A percentile compares a stretch with the other conserved stretches of the same genome.
These are phyloP conservation scores for Meloidogyne hapla DNA, from an alignment of 1,140 invertebrate genomes.

Conservation along the genomic window DNA sequence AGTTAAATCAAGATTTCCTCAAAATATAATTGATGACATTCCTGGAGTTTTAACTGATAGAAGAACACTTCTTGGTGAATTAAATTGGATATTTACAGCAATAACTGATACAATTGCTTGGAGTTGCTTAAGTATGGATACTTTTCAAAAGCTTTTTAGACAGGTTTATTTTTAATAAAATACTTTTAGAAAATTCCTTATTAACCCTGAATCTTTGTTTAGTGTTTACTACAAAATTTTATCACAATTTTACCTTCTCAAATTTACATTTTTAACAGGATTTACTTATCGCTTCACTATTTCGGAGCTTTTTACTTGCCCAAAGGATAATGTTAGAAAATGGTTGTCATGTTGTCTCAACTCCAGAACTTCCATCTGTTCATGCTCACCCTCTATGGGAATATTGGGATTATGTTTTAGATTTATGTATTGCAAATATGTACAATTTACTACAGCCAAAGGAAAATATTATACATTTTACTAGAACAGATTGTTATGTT, in stretches of 20 bases:
- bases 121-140: conserved; percentile 87
- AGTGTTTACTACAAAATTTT: no score
- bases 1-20: conserved; percentile 47
- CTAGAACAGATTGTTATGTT: conserved; percentile 43
- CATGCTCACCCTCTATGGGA: conserved; percentile 75
- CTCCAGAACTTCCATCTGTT: conserved; percentile 83
- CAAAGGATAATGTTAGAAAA: conserved; percentile 92
- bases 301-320: conserved; percentile 92
- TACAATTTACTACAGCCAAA: conserved; percentile 44
- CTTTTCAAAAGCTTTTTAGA: conserved; percentile 93
- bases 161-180: conserved; percentile 69
- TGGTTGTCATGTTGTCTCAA: conserved; percentile 89
- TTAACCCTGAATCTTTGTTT: no score
- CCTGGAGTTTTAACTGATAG: conserved; percentile 90
- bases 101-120: conserved; percentile 99
- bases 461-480: conserved; percentile 21
- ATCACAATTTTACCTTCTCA: no score
- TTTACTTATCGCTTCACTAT: conserved; percentile 92
- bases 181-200: no score
- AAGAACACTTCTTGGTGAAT: conserved; percentile 92
- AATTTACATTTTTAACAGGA: conserved; percentile 68
- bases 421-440: conserved; percentile 85
- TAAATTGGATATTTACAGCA: conserved; percentile 99
- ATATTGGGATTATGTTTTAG: conserved; percentile 91
- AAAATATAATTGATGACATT: conserved; percentile 72